Conservation (phyloP, 2,113 vertebrate species). For the Addax nasomaculatus region DNA sequence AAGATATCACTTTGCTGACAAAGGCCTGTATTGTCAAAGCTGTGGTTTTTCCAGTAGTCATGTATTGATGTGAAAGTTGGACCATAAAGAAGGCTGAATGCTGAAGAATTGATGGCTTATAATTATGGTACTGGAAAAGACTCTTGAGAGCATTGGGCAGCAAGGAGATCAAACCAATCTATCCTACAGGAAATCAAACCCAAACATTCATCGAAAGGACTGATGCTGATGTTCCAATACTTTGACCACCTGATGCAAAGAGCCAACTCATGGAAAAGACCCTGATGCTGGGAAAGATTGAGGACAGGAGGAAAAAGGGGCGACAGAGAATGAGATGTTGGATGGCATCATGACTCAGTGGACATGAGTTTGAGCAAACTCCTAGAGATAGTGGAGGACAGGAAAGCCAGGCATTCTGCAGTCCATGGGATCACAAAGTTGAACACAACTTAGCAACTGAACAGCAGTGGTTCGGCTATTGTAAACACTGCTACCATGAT, state of each 20-base stretch:
- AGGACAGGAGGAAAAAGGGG: background rate
- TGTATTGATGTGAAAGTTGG: background rate
- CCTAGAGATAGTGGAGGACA: background rate
- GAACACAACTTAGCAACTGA: background rate
- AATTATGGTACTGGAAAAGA: background rate
- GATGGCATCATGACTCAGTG: background rate
- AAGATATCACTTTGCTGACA: background rate
- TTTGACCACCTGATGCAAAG: background rate
- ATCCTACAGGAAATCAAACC: background rate
- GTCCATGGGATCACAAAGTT: background rate
- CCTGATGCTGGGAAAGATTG: background rate
- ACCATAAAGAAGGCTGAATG: background rate
- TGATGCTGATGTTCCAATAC: background rate
- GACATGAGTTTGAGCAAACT: background rate
- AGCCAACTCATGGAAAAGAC: background rate
- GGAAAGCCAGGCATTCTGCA: background rate
- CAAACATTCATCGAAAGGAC: background rate
- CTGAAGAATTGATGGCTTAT: background rate
- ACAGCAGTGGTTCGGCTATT: background rate
- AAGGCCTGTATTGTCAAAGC: background rate
- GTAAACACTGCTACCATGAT: background rate
- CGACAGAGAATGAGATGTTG: background rate
- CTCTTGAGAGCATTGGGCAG: background rate
- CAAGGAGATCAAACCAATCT: background rate
- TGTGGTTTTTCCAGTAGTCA: background rate